Conservation (phyloP, 2,888 invertebrate genomes). For the Rhagonycha lutea region DNA sequence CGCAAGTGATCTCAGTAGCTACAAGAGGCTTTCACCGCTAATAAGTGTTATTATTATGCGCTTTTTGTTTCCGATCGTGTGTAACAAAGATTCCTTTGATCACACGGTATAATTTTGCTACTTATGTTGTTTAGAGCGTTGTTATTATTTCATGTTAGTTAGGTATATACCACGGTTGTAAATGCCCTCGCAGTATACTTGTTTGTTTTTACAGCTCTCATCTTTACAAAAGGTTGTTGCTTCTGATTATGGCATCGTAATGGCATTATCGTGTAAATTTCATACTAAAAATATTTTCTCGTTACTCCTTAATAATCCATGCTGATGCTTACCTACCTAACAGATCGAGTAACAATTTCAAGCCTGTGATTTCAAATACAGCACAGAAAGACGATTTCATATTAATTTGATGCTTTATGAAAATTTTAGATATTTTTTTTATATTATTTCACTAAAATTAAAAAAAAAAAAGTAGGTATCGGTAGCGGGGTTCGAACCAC, state of each 20-base stretch:
- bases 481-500: no score
- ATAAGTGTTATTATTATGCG: constrained; percentile 19
- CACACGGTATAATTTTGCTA: constrained; percentile 43
- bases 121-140: constrained; percentile 28
- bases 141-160: constrained; percentile 17
- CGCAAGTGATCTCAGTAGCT: constrained; percentile 29
- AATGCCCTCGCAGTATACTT: constrained; percentile 8
- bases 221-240: constrained; percentile 11
- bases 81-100: constrained; percentile 38
- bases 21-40: constrained; percentile 29
- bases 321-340: background rate
- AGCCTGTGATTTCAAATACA: background rate
- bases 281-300: background rate
- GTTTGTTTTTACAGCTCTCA: constrained; percentile 16
- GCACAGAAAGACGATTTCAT: background rate
- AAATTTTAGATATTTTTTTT: background rate
- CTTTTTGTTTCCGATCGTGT: constrained; percentile 32
- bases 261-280: background rate
- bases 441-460: no score
- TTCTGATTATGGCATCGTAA: constrained; percentile 2
- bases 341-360: background rate
- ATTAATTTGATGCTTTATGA: no score
- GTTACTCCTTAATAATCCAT: background rate
- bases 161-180: constrained; percentile 8
- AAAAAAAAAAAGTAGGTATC: no score